A percentile compares a stretch with the other conserved stretches of the same genome.
phyloP scores from a whole-genome alignment of 2,888 invertebrate species.

The Apeira syringaria region DNA sequence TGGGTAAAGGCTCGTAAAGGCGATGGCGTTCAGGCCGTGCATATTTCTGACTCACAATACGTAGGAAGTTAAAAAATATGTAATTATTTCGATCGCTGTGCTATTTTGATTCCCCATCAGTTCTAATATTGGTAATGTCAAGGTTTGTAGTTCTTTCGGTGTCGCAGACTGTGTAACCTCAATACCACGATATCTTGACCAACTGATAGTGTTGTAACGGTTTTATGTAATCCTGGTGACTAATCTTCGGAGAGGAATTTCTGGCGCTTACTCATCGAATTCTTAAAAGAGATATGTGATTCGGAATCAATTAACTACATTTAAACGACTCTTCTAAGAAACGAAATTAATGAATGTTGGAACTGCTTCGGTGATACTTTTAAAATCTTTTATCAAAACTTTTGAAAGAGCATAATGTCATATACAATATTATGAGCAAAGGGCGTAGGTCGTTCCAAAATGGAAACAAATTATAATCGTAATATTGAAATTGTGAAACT shows the following conservation, averaged over 20 bases:
- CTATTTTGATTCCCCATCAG: conserved; percentile 25
- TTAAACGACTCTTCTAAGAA: neutral
- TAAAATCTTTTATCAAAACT: neutral
- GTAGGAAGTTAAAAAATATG: conserved; percentile 54
- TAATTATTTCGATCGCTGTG: conserved; percentile 42
- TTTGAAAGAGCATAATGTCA: conserved; percentile 2
- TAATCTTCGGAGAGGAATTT: conserved; percentile 23
- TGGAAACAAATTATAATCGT: conserved; percentile 14
- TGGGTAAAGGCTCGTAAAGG: conserved; percentile 46
- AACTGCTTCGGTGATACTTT: neutral
- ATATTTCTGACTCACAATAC: conserved; percentile 51
- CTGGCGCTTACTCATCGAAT: conserved; percentile 25
- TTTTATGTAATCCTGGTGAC: conserved; percentile 26
- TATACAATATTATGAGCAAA: no score
- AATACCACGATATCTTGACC: conserved; percentile 26
- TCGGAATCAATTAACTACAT: conserved; percentile 11
- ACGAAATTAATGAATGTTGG: neutral
- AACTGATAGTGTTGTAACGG: conserved; percentile 18
- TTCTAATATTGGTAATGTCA: conserved; percentile 34
- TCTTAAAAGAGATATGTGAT: no score
- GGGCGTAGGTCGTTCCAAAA: conserved; percentile 8
- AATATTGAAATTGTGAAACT: conserved; percentile 14
- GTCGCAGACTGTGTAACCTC: conserved; percentile 33
- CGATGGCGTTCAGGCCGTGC: conserved; percentile 32
- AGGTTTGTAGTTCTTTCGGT: conserved; percentile 33